Evolutionary conservation across 2,113 vertebrate species (phyloP).

Genomic region (Eubucco bourcierii): DNA sequence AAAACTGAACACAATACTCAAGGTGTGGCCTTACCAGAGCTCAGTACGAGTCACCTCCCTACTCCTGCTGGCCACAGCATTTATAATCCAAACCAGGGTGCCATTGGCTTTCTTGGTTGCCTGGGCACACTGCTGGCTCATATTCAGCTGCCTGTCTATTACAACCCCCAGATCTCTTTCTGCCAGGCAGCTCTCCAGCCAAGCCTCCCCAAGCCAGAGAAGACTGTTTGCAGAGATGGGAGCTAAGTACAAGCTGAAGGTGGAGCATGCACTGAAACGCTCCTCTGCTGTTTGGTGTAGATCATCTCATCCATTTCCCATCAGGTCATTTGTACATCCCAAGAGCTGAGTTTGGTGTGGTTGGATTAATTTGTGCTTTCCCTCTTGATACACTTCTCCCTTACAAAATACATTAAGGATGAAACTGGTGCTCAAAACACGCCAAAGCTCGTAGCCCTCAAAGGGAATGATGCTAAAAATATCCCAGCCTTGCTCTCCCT

Average conservation of each 20-base stretch:
- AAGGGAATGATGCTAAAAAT: slow-evolving; percentile 11
- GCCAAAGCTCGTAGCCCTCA: background rate
- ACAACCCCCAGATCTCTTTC: no score
- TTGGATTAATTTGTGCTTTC: background rate
- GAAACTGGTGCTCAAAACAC: background rate
- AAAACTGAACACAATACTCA: no score
- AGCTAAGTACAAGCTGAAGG: background rate
- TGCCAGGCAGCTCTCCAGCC: no score
- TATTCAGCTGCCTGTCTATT: no score
- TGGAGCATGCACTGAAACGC: background rate
- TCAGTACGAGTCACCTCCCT: no score
- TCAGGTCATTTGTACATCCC: background rate
- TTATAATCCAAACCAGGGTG: no score
- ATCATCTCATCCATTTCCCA: background rate
- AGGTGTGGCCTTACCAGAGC: no score
- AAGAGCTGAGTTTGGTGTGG: background rate
- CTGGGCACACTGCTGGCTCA: no score
- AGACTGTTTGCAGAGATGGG: background rate
- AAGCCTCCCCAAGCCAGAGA: no score
- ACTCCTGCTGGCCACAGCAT: no score
- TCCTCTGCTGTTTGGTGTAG: background rate
- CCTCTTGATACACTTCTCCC: background rate
- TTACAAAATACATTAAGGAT: background rate
- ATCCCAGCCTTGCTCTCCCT: slow-evolving; percentile 45
- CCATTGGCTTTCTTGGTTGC: no score